Evolutionary conservation across 2,888 invertebrate genomes (phyloP).

Genomic region (Nebria brevicollis): DNA sequence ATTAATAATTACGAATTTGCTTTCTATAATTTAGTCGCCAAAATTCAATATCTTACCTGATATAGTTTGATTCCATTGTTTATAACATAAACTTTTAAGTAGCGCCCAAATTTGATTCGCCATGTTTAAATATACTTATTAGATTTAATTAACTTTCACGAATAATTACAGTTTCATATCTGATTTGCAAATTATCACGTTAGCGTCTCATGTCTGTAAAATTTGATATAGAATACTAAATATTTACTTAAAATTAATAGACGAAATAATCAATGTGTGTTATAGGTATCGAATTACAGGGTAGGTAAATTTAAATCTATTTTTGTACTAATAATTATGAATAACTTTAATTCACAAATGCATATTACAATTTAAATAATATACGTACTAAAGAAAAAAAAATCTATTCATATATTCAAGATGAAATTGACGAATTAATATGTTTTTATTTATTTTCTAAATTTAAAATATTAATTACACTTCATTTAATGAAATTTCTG

Average conservation of each 20-base stretch:
- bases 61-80: neutral
- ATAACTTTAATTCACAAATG: too few species aligned
- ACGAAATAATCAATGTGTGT: neutral
- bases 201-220: neutral
- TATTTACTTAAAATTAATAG: neutral
- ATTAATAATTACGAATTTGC: too few species aligned
- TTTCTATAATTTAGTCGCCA: neutral
- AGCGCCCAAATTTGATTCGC: neutral
- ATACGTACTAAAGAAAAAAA: too few species aligned
- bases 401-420: too few species aligned
- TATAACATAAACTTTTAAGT: neutral
- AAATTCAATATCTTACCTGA: neutral
- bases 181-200: too few species aligned
- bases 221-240: neutral
- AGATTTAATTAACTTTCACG: too few species aligned
- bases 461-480: neutral
- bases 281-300: neutral
- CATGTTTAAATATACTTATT: neutral
- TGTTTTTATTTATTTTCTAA: too few species aligned
- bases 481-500: neutral
- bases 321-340: neutral
- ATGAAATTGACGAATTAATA: too few species aligned
- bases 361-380: too few species aligned
- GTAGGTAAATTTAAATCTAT: neutral
- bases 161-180: too few species aligned